Evolutionary conservation across 2,797 vertebrate species (phyloP).

Genomic region (Sebastes vulpes): DNA sequence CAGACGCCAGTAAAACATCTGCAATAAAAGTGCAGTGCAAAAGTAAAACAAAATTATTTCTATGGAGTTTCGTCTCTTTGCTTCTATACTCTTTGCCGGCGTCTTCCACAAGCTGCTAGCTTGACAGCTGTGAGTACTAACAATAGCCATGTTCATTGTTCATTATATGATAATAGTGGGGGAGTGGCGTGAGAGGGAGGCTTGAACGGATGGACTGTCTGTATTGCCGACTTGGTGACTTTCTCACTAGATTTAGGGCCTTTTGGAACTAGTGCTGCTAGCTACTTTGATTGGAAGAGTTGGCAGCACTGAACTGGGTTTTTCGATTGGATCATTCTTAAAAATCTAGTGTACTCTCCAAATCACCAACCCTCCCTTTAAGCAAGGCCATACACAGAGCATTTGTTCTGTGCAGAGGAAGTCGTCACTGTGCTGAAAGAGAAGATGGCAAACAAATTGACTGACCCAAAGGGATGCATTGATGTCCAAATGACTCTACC

Average conservation of each 20-base stretch:
- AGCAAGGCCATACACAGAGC: conserved; percentile 8
- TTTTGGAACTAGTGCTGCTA: neutral
- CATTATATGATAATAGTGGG: neutral
- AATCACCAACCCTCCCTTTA: neutral
- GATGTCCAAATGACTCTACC: conserved; percentile 56
- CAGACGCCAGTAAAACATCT: too few relatives aligned
- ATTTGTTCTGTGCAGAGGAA: conserved; percentile 37
- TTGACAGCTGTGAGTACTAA: too few relatives aligned
- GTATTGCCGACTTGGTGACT: neutral
- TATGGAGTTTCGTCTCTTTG: too few relatives aligned
- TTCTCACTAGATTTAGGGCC: neutral
- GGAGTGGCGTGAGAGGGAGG: neutral
- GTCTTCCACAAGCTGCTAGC: too few relatives aligned
- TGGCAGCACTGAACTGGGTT: neutral
- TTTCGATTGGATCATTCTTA: neutral
- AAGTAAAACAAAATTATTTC: too few relatives aligned
- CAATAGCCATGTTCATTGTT: too few relatives aligned
- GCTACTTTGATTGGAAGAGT: neutral
- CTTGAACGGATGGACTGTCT: neutral
- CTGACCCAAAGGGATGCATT: conserved; percentile 34
- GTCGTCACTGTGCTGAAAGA: conserved; percentile 30
- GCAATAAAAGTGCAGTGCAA: too few relatives aligned
- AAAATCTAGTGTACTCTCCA: neutral
- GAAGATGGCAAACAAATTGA: conserved; percentile 61
- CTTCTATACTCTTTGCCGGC: too few relatives aligned